A percentile compares a stretch with the other conserved stretches of the same genome.
Conservation (phyloP, 2,888 invertebrate species). For the Rosalia funebris region DNA sequence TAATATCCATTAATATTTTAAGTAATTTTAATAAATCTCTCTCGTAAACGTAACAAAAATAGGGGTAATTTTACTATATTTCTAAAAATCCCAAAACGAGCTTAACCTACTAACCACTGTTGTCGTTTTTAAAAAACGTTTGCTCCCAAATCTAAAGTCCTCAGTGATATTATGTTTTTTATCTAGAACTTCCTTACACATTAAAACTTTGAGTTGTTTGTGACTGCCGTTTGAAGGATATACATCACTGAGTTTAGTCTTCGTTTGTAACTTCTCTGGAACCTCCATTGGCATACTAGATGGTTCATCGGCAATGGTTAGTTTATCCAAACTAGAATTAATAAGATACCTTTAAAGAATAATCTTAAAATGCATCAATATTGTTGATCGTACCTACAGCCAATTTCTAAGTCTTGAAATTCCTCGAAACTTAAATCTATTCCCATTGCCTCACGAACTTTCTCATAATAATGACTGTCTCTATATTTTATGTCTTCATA, state of each 20-base stretch:
- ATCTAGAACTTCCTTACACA: constrained; percentile 29
- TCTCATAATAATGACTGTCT: too few species aligned
- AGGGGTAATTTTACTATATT: too few species aligned
- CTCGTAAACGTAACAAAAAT: too few species aligned
- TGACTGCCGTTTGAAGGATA: constrained; percentile 30
- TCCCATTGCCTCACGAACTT: constrained; percentile 5
- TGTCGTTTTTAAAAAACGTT: constrained; percentile 32
- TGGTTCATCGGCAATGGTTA: constrained; percentile 31
- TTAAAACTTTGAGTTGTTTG: constrained; percentile 33
- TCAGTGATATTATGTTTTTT: constrained; percentile 9
- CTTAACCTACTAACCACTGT: constrained; percentile 29
- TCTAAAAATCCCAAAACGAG: too few species aligned
- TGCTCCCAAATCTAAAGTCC: constrained; percentile 29
- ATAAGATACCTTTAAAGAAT: too few species aligned
- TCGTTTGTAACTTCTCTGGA: constrained; percentile 32
- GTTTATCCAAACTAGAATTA: constrained; percentile 31
- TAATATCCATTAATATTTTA: too few species aligned
- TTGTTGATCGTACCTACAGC: constrained; percentile 34
- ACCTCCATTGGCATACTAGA: constrained; percentile 28
- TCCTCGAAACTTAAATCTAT: constrained; percentile 13
- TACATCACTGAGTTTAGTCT: constrained; percentile 29
- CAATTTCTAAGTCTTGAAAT: constrained; percentile 16
- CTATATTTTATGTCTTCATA: constrained; percentile 3
- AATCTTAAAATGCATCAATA: too few species aligned
- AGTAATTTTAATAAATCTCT: too few species aligned